A percentile compares a stretch with the other conserved stretches of the same genome.
Conservation (phyloP, 2,113 vertebrate species). For the Diphyllodes magnificus region DNA sequence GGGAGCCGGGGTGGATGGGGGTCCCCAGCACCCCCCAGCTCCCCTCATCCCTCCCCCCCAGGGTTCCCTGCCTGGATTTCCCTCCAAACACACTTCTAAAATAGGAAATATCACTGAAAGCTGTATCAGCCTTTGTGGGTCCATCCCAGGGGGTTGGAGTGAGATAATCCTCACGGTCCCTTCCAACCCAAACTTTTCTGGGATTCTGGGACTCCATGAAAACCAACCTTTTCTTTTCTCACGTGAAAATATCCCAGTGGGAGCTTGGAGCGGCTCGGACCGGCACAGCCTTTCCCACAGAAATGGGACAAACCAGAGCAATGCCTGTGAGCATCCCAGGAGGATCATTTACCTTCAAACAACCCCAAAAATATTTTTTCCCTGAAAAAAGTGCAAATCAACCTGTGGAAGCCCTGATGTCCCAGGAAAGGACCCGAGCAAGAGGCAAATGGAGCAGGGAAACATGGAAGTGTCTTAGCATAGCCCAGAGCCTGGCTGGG, state of each 20-base stretch:
- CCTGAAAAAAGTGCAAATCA: not conserved
- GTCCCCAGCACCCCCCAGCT: not conserved
- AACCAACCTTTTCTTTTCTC: not conserved
- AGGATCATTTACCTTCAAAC: not conserved
- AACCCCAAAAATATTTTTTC: fast-evolving
- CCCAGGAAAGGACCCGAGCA: not conserved
- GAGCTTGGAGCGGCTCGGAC: fast-evolving
- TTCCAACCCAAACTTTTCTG: not conserved
- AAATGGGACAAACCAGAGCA: no score
- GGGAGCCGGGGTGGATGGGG: not conserved
- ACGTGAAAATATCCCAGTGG: fast-evolving
- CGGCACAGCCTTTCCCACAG: not conserved
- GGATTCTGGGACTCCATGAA: not conserved
- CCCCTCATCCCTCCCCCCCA: not conserved
- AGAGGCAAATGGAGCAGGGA: not conserved
- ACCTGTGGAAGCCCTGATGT: fast-evolving
- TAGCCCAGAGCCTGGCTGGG: not conserved
- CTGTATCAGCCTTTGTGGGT: not conserved
- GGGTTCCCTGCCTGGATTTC: not conserved
- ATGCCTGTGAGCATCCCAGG: fast-evolving
- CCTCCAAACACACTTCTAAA: fast-evolving
- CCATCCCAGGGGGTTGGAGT: not conserved
- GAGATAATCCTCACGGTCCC: not conserved
- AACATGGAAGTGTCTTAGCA: not conserved
- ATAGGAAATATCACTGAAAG: not conserved